A percentile compares a stretch with the other conserved stretches of the same genome.
These are phyloP conservation scores for Microcebus tavaratra DNA, from an alignment of 2,113 vertebrate species.

Conservation along the genomic window DNA sequence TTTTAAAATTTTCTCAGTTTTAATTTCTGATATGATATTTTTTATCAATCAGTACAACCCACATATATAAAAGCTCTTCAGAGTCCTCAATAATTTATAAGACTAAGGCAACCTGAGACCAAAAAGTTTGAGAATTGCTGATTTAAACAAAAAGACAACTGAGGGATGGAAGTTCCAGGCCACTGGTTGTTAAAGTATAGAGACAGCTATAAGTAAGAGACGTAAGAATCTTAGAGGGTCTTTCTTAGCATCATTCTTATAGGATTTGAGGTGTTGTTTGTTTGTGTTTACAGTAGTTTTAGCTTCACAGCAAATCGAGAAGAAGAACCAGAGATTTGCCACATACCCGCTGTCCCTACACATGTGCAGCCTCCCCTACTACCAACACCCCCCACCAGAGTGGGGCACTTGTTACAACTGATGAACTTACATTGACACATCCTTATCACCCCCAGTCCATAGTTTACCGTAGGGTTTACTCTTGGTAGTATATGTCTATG, in stretches of 20 bases:
- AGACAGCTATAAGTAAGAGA: neutral
- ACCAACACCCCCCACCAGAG: neutral
- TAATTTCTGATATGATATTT: neutral
- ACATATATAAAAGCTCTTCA: neutral
- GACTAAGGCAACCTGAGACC: neutral
- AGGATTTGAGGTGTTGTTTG: neutral
- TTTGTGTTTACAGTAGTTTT: neutral
- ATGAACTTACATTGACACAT: neutral
- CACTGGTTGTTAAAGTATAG: neutral
- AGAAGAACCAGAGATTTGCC: neutral
- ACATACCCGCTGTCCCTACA: accelerated
- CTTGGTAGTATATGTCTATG: neutral
- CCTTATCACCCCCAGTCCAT: neutral
- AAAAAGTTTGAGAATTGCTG: neutral
- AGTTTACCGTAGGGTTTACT: neutral
- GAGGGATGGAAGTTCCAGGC: neutral
- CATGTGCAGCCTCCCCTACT: accelerated
- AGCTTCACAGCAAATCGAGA: neutral
- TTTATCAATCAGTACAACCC: neutral
- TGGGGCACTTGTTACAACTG: too few relatives aligned
- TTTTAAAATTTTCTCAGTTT: neutral
- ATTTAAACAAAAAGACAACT: neutral
- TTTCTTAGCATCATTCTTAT: neutral
- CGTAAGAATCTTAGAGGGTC: neutral
- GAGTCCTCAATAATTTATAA: constrained; percentile 1